Percentiles rank a stretch among this genome's conserved stretches.
These are phyloP conservation scores for Bufo gargarizans DNA, from an alignment of 2,113 vertebrate species.

Conservation along the genomic window DNA sequence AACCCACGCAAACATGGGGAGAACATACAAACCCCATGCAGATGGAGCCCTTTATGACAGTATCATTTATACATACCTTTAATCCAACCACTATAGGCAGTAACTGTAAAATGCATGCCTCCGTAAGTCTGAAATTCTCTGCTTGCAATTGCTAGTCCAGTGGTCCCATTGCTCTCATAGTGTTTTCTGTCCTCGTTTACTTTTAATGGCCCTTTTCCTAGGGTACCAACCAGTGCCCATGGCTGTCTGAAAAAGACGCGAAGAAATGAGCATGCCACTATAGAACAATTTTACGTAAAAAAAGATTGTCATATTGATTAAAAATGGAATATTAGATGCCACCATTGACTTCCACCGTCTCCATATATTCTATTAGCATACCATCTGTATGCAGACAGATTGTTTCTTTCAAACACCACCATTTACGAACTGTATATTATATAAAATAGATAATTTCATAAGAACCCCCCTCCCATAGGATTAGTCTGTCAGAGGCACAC, in stretches of 20 bases:
- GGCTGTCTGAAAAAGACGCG: slow-evolving; percentile 61
- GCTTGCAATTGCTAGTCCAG: slow-evolving; percentile 54
- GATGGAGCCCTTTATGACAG: neutral
- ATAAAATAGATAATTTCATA: neutral
- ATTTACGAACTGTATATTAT: neutral
- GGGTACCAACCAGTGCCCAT: slow-evolving; percentile 64
- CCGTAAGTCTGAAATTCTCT: slow-evolving; percentile 63
- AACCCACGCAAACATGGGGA: too few relatives aligned
- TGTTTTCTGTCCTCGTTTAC: slow-evolving; percentile 57
- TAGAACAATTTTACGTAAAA: neutral
- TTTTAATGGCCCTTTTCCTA: slow-evolving; percentile 45
- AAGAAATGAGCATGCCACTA: neutral
- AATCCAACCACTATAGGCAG: slow-evolving; percentile 65
- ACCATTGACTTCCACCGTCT: neutral
- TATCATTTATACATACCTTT: slow-evolving; percentile 59
- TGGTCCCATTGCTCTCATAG: slow-evolving; percentile 51
- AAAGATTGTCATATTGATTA: neutral
- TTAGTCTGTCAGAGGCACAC: slow-evolving; percentile 1
- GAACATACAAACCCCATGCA: too few relatives aligned
- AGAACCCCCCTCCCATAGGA: neutral
- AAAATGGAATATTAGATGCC: neutral
- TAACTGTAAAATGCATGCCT: slow-evolving; percentile 56
- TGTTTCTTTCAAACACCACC: neutral
- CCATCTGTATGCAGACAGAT: neutral
- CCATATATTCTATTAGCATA: neutral